Conservation (phyloP, 2,113 vertebrate species). For the Pristiophorus japonicus region DNA sequence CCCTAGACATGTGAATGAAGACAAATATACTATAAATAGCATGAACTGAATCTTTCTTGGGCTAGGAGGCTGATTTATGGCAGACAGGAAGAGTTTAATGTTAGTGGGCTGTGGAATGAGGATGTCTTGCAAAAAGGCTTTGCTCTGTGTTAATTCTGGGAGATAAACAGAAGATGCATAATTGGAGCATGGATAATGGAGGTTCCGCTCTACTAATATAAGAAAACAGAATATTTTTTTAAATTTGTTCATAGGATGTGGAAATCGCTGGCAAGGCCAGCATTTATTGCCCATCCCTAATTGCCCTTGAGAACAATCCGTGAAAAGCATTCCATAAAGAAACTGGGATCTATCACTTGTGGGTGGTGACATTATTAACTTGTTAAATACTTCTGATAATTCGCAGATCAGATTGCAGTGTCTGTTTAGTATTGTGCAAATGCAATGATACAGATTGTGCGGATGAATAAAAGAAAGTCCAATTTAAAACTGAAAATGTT, state of each 20-base stretch:
- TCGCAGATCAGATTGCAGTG: background rate
- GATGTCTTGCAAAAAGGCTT: no score
- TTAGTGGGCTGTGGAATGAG: no score
- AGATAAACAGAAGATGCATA: background rate
- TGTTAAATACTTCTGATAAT: slow-evolving; percentile 13
- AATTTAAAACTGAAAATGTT: background rate
- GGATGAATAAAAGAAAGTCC: background rate
- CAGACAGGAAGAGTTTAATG: slow-evolving; percentile 1
- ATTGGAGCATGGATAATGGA: background rate
- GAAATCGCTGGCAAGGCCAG: no score
- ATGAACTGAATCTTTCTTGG: background rate
- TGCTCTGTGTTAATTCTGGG: background rate
- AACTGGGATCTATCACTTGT: background rate
- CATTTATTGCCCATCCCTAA: no score
- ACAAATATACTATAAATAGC: slow-evolving; percentile 18
- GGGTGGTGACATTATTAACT: background rate
- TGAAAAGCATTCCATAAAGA: background rate
- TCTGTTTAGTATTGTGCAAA: background rate
- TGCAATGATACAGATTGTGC: background rate
- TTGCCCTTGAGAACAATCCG: no score
- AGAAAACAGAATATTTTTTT: background rate
- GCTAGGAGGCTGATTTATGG: slow-evolving; percentile 16
- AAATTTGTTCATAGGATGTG: no score
- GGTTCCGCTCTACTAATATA: background rate
- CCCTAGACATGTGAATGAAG: background rate